phyloP scores from a whole-genome alignment of 2,113 vertebrate genomes.

The Addax nasomaculatus region DNA sequence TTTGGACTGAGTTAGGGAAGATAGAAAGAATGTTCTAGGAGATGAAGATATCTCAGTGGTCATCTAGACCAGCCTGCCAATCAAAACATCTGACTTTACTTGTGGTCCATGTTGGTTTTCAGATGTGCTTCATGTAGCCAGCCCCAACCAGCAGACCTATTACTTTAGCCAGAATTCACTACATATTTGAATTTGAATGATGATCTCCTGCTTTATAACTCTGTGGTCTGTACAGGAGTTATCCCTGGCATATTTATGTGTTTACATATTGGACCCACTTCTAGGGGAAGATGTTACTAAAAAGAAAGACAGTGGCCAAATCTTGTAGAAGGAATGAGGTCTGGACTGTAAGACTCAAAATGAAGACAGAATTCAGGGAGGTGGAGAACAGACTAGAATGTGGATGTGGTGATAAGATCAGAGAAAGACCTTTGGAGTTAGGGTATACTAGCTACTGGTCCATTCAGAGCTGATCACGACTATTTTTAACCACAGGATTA shows the following conservation, averaged over 20 bases:
- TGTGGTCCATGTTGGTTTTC: neutral
- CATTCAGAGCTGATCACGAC: neutral
- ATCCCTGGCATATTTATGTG: neutral
- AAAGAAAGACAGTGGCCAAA: neutral
- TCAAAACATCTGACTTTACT: too few species aligned
- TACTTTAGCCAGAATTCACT: neutral
- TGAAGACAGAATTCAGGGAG: neutral
- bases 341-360: neutral
- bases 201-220: neutral
- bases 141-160: neutral
- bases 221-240: neutral
- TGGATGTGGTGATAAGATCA: fast-evolving
- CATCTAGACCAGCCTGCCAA: neutral
- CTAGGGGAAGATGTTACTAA: neutral
- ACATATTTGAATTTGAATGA: neutral
- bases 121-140: fast-evolving
- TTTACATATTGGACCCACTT: neutral
- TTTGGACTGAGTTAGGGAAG: neutral
- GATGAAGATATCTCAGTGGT: too few species aligned
- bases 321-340: neutral
- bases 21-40: neutral
- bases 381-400: fast-evolving
- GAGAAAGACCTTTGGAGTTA: fast-evolving
- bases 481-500: neutral
- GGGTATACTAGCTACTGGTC: fast-evolving